Conservation (phyloP, 2,113 vertebrate species). For the Poicephalus gulielmi region DNA sequence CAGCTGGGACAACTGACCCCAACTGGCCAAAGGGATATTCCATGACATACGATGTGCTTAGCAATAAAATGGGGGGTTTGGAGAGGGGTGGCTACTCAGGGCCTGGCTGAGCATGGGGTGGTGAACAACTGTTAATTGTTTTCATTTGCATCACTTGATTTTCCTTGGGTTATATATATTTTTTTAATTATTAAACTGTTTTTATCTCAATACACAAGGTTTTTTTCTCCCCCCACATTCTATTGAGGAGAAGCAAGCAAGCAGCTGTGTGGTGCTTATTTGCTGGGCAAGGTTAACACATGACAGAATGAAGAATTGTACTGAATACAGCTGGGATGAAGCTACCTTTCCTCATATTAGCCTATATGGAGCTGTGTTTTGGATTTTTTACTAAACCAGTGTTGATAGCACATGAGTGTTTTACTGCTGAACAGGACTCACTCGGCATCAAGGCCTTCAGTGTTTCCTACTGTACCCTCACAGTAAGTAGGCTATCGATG, state of each 20-base stretch:
- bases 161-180: neutral
- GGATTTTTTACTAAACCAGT: neutral
- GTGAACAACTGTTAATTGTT: neutral
- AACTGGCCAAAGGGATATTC: rapidly evolving
- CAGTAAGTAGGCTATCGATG: neutral
- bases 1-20: too few relatives aligned
- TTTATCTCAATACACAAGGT: neutral
- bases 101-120: neutral
- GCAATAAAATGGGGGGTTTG: neutral
- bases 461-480: neutral
- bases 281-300: neutral
- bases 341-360: neutral
- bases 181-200: neutral
- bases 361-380: neutral
- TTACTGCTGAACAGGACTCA: rapidly evolving
- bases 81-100: rapidly evolving
- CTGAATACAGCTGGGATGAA: neutral
- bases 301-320: rapidly evolving
- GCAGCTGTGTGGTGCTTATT: neutral
- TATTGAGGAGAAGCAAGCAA: rapidly evolving
- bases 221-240: neutral
- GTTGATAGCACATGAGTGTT: neutral
- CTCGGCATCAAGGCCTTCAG: neutral
- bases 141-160: neutral
- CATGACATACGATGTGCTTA: neutral